These are phyloP conservation scores for Cavia aperea DNA, from an alignment of 2,113 vertebrate genomes.

Conservation along the genomic window DNA sequence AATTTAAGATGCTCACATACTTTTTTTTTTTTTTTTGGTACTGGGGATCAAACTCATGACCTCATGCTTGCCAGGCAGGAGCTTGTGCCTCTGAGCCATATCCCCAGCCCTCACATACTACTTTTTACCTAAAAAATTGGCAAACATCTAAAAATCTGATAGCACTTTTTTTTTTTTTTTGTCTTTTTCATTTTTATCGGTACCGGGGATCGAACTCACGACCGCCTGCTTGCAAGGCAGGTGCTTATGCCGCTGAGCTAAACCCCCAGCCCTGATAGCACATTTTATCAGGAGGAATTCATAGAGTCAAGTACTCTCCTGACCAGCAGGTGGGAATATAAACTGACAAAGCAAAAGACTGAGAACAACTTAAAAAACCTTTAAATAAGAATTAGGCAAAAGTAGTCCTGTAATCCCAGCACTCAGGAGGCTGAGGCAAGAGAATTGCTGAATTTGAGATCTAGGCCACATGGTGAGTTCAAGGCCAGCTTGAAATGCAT, in stretches of 20 bases:
- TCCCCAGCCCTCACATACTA: not conserved
- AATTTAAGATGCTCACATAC: slow-evolving; percentile 9
- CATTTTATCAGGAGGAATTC: not conserved
- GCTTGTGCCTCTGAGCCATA: too few species aligned
- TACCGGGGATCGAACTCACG: too few species aligned
- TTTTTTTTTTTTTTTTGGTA: not conserved
- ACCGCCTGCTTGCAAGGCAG: too few species aligned
- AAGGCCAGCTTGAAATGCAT: not conserved
- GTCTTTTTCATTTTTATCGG: too few species aligned
- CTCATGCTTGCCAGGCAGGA: too few species aligned
- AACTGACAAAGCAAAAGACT: not conserved
- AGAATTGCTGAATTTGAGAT: not conserved
- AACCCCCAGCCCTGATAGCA: not conserved
- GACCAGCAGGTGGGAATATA: not conserved
- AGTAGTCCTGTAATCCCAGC: not conserved
- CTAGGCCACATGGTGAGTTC: not conserved
- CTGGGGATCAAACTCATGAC: too few species aligned
- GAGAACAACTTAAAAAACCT: not conserved
- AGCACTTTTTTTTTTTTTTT: not conserved
- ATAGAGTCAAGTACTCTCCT: not conserved
- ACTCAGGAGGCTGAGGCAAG: not conserved
- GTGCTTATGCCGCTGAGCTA: too few species aligned
- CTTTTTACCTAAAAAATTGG: not conserved
- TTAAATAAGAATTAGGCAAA: not conserved
- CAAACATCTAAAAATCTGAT: not conserved